Evolutionary conservation across 1,140 invertebrate species (phyloP).

Genomic region (Meloidogyne exigua): DNA sequence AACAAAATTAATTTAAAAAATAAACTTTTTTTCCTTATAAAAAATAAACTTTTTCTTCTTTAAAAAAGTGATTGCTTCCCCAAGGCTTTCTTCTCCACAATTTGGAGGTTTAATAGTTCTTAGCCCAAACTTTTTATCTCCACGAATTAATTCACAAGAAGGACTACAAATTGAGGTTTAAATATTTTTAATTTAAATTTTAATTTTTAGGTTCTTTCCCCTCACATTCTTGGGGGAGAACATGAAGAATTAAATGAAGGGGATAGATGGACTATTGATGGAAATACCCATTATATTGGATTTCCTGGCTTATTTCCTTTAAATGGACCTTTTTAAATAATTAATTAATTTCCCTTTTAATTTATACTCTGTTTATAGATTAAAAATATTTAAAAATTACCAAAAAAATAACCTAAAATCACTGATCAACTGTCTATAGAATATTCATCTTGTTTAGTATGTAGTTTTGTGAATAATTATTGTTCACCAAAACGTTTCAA

Average conservation of each 20-base stretch:
- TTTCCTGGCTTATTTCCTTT: neutral
- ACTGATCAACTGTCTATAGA: no score
- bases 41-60: neutral
- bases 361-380: no score
- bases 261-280: neutral
- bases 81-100: constrained; percentile 27
- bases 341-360: neutral
- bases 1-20: neutral
- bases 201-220: neutral
- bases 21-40: no score
- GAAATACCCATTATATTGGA: neutral
- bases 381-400: no score
- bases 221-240: constrained; percentile 3
- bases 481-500: no score
- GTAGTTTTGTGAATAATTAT: no score
- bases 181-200: neutral
- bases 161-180: neutral
- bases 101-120: constrained; percentile 27
- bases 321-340: neutral
- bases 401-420: no score
- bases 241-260: neutral
- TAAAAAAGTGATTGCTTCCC: constrained; percentile 1
- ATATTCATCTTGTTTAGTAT: no score
- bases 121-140: constrained; percentile 31
- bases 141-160: constrained; percentile 12